Percentiles rank a stretch among this genome's conserved stretches.
These are phyloP conservation scores for Carassius auratus DNA, from an alignment of 2,113 vertebrate genomes.

Conservation along the genomic window DNA sequence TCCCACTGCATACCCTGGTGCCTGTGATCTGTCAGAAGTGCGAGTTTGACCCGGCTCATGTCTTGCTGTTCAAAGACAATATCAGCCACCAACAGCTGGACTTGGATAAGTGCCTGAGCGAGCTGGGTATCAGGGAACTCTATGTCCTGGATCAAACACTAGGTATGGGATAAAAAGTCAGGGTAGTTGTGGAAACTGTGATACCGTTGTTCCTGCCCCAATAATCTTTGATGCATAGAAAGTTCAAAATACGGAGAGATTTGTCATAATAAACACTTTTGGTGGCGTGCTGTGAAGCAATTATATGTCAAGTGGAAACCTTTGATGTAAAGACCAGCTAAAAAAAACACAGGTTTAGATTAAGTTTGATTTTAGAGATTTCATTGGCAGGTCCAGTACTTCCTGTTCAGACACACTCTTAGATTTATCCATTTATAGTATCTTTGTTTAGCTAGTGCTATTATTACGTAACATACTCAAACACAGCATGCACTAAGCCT, in stretches of 20 bases:
- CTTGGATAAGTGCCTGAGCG: conserved; percentile 84
- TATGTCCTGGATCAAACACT: conserved; percentile 88
- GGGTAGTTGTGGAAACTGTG: neutral
- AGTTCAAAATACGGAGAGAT: neutral
- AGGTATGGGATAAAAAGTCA: conserved; percentile 75
- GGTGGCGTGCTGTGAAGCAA: neutral
- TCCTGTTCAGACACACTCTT: neutral
- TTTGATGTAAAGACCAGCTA: neutral
- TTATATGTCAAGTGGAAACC: neutral
- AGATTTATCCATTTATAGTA: neutral
- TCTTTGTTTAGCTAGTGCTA: neutral
- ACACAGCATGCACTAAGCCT: neutral
- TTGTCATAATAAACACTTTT: neutral
- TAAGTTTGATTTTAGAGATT: neutral
- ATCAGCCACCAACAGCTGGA: conserved; percentile 84
- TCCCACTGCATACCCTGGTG: conserved; percentile 83
- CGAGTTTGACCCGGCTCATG: conserved; percentile 84
- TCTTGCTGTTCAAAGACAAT: conserved; percentile 85
- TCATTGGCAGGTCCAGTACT: neutral
- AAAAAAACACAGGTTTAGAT: neutral
- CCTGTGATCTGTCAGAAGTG: conserved; percentile 94
- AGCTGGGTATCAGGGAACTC: conserved; percentile 89
- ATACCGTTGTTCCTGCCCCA: neutral
- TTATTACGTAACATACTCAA: neutral
- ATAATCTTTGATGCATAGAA: neutral